Conservation (phyloP, 2,113 vertebrate genomes). For the Tragelaphus scriptus region DNA sequence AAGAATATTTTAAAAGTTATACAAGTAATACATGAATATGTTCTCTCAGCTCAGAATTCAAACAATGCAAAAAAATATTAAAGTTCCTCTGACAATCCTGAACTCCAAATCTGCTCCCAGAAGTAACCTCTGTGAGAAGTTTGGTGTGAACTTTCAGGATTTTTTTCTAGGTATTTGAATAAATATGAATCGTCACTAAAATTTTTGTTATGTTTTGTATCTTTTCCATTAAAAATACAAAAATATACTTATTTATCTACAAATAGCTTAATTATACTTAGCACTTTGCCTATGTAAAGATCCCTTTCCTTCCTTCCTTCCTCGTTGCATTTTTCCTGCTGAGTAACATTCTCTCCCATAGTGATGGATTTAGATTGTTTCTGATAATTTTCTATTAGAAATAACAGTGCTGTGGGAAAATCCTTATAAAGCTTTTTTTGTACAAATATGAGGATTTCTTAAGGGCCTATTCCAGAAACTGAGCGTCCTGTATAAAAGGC, state of each 20-base stretch:
- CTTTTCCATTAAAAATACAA: neutral
- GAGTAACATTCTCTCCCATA: neutral
- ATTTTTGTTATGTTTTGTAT: neutral
- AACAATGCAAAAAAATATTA: neutral
- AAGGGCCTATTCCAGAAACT: neutral
- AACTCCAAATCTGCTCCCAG: neutral
- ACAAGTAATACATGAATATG: constrained; percentile 15
- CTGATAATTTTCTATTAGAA: constrained; percentile 22
- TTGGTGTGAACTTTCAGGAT: neutral
- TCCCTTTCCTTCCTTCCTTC: neutral
- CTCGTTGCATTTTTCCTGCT: neutral
- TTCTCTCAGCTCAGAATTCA: constrained; percentile 40
- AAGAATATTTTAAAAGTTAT: constrained; percentile 53
- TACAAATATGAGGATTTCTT: neutral
- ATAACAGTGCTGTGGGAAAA: neutral
- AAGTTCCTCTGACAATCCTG: neutral
- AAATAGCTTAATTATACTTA: neutral
- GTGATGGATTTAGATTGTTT: neutral
- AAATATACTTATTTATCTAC: neutral
- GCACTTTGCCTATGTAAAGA: neutral
- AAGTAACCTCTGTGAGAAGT: neutral
- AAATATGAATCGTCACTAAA: neutral
- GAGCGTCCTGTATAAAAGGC: neutral
- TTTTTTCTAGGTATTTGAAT: neutral
- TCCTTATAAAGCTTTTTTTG: neutral